Conservation (phyloP, 2,113 vertebrate genomes). For the Epinephelus cyanopodus region DNA sequence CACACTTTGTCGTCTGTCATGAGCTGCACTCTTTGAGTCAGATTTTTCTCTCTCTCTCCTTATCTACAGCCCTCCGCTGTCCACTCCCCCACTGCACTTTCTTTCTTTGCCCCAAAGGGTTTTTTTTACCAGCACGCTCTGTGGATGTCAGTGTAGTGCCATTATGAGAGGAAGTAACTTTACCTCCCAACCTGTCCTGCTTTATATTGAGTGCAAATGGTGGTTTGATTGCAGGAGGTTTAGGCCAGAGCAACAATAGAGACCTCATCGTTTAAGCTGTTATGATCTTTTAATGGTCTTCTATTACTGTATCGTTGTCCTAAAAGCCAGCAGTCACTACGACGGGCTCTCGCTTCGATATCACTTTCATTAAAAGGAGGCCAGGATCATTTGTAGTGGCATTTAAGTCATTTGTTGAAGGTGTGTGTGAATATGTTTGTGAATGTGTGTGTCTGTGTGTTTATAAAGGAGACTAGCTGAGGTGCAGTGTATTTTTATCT, state of each 20-base stretch:
- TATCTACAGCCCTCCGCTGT: slow-evolving; percentile 19
- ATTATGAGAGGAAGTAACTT: slow-evolving; percentile 60
- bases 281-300: slow-evolving; percentile 83
- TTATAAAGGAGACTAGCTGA: slow-evolving; percentile 76
- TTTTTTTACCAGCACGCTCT: slow-evolving; percentile 17
- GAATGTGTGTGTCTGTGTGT: slow-evolving; percentile 66
- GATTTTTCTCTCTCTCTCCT: slow-evolving; percentile 4
- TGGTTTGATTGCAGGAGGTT: slow-evolving; percentile 73
- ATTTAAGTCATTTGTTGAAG: slow-evolving; percentile 77
- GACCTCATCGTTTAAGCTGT: slow-evolving; percentile 78
- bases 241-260: slow-evolving; percentile 70
- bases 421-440: slow-evolving; percentile 68
- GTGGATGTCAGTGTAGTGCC: slow-evolving; percentile 25
- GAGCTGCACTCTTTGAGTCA: slow-evolving; percentile 61
- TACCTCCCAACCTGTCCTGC: slow-evolving; percentile 61
- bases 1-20: slow-evolving; percentile 69
- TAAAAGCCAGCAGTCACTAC: slow-evolving; percentile 69
- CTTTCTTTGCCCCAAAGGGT: not conserved
- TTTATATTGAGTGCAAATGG: slow-evolving; percentile 65
- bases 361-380: slow-evolving; percentile 81
- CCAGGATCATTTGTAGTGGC: slow-evolving; percentile 75
- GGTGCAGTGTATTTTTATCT: slow-evolving; percentile 84
- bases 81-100: not conserved
- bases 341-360: slow-evolving; percentile 67
- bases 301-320: slow-evolving; percentile 76